Evolutionary conservation across 2,888 invertebrate genomes (phyloP), one percentile per base, ranked within the genome.

Genomic region (Drosophila ezoana): DNA sequence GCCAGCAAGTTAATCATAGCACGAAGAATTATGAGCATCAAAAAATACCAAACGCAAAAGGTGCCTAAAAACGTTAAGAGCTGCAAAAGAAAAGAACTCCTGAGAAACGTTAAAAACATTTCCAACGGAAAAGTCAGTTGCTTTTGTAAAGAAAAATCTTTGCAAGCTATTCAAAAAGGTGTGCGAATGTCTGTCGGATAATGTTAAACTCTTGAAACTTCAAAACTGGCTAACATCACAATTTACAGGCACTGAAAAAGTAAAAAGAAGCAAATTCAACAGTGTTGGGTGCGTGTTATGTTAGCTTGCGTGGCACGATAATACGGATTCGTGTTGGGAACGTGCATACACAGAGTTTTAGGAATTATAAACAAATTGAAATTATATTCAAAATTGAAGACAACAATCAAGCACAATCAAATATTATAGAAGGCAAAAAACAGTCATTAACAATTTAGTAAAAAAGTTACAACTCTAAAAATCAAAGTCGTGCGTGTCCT

Each of bases 1-100:
- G 53, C 38, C 16, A 49, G 53, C 41, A 68, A 70, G 70, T 70
- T 52, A 70, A 68, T 68, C 70, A 53, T 49, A 60, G 61, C 23
- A 23, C 37, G 48, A 37, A 68, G 48, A 37, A 68, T 52, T 70
- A 70, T 69, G 67, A 48, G 70, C 70, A 47, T 20, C 20, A 52
- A 37, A 20, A 41, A 40, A 16, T 13, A 33, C 10, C 20, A 44
- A 49, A 35, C 48, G 11, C 23, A 37, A 68, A 23, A 59, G 32
- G 18, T 28, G 14, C 18, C 47, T 16, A 51, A 18, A 45, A 40
- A 68, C 47, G 40, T 68, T 67, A 23, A 32, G 18, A 52, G 37
- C 23, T 20, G 37, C 38, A 40, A 20, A 14, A 35, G 16, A 43
- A 23, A 8, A 20, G n/a, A 63, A 63, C 16, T 40, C 23, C 18